Conservation (phyloP, 2,113 vertebrate species). For the Casuarius casuarius region DNA sequence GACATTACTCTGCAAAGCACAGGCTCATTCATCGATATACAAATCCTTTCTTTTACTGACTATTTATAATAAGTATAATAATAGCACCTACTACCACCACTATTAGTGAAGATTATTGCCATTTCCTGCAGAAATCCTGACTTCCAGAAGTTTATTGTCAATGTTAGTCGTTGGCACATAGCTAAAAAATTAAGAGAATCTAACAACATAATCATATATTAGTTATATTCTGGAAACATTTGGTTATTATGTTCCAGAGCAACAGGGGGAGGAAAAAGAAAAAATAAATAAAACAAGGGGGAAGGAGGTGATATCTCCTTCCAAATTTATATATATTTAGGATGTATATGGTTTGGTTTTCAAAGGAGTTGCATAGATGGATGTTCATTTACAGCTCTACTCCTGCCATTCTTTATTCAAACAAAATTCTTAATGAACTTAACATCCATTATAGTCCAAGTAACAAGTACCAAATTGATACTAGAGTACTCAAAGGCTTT, state of each 20-base stretch:
- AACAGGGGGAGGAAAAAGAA: neutral
- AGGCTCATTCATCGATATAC: slow-evolving; percentile 1
- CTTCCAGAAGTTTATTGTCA: neutral
- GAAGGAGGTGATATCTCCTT: neutral
- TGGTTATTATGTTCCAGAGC: neutral
- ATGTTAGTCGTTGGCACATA: neutral
- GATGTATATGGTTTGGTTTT: neutral
- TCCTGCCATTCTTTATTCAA: neutral
- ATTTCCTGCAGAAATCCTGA: neutral
- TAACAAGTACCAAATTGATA: neutral
- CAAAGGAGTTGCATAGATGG: neutral
- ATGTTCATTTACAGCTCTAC: neutral
- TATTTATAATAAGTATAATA: neutral
- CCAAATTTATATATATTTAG: neutral
- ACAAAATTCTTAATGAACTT: neutral
- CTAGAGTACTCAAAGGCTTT: neutral
- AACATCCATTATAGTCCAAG: neutral
- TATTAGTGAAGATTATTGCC: neutral
- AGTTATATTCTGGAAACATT: neutral
- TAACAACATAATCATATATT: fast-evolving
- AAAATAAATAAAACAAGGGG: neutral
- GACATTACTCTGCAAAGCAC: neutral
- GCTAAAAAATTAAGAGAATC: neutral
- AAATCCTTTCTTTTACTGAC: neutral
- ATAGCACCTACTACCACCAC: neutral